Conservation (phyloP, 2,797 vertebrate species). For the Pygocentrus nattereri region DNA sequence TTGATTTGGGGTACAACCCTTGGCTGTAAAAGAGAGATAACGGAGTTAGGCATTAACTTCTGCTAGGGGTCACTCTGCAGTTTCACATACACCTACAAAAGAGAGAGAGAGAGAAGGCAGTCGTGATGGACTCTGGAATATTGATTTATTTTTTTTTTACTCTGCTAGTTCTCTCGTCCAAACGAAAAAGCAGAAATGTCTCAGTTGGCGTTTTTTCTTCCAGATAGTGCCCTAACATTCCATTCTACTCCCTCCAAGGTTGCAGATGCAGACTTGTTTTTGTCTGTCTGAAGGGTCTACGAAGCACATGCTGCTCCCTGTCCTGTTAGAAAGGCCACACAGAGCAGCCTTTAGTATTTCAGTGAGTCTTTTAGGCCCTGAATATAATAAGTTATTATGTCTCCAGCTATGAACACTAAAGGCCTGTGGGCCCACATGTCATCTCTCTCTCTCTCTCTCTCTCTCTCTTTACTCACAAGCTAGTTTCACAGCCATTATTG, state of each 20-base stretch:
- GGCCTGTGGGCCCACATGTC: too few species aligned
- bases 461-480: too few species aligned
- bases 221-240: constrained; percentile 73
- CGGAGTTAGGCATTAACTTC: constrained; percentile 81
- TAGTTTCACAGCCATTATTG: too few species aligned
- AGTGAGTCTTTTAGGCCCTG: neutral
- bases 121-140: constrained; percentile 68
- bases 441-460: too few species aligned
- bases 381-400: neutral
- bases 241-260: constrained; percentile 81
- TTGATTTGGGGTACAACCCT: constrained; percentile 84
- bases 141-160: constrained; percentile 66
- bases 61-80: constrained; percentile 74
- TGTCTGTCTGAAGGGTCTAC: constrained; percentile 41
- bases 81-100: constrained; percentile 76
- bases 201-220: constrained; percentile 38
- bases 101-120: constrained; percentile 39
- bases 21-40: constrained; percentile 83
- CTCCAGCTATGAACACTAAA: too few species aligned
- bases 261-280: constrained; percentile 75
- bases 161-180: constrained; percentile 52
- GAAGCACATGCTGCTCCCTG: constrained; percentile 30
- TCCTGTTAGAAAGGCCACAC: constrained; percentile 55
- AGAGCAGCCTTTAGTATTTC: neutral
- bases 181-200: constrained; percentile 45